Evolutionary conservation across 2,888 invertebrate species (phyloP).

Genomic region (Blera fallax): DNA sequence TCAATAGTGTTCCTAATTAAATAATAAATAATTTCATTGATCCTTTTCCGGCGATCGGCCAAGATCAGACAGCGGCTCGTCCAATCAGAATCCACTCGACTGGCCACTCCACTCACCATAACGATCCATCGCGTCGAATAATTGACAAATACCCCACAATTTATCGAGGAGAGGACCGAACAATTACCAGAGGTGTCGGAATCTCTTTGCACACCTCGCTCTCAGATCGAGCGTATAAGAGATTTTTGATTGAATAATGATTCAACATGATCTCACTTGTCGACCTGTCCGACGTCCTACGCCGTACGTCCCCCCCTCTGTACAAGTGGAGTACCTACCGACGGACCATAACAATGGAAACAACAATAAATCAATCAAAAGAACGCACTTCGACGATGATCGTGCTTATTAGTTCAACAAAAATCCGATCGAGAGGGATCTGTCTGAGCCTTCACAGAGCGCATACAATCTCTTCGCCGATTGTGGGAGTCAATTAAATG

Average conservation of each 20-base stretch:
- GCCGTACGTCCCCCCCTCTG: background rate
- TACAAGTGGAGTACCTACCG: conserved; percentile 4
- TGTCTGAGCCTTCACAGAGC: background rate
- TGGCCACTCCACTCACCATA: conserved; percentile 54
- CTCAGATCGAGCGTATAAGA: conserved; percentile 60
- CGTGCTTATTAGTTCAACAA: conserved; percentile 67
- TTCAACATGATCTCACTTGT: conserved; percentile 67
- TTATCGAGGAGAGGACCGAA: conserved; percentile 32
- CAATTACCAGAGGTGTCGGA: conserved; percentile 62
- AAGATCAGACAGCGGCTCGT: conserved; percentile 51
- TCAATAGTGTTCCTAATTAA: conserved; percentile 72
- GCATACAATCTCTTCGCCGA: background rate
- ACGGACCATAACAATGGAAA: conserved; percentile 32
- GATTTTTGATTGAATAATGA: conserved; percentile 73
- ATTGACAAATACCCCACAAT: conserved; percentile 69
- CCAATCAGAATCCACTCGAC: conserved; percentile 61
- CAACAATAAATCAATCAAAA: conserved; percentile 72
- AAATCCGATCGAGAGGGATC: conserved; percentile 15
- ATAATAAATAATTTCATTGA: conserved; percentile 73
- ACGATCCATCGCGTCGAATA: conserved; percentile 59
- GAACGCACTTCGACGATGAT: conserved; percentile 65
- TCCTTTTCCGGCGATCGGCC: conserved; percentile 48
- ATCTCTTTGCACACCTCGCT: conserved; percentile 43
- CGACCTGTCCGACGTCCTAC: conserved; percentile 29
- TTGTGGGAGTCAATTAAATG: conserved; percentile 59